Evolutionary conservation across 2,888 invertebrate genomes (phyloP).

Genomic region (Deroplatys truncata): DNA sequence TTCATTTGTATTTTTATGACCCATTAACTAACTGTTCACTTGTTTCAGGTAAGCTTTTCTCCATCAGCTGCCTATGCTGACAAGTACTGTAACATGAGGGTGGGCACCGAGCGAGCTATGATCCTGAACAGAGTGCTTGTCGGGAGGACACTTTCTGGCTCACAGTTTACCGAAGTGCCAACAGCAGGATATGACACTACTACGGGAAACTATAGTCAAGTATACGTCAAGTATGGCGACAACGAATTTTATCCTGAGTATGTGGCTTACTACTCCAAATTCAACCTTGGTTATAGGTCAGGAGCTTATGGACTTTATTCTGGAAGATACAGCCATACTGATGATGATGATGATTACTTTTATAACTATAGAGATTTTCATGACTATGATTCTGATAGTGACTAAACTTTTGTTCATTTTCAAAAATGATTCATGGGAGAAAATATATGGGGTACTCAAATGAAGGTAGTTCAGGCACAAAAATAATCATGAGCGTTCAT

Average conservation of each 20-base stretch:
- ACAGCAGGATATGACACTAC: slow-evolving; percentile 38
- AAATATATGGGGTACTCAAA: too few species aligned
- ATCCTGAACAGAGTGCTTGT: slow-evolving; percentile 40
- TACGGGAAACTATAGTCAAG: slow-evolving; percentile 34
- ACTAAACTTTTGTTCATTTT: too few species aligned
- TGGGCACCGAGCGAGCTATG: slow-evolving; percentile 35
- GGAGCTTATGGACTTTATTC: too few species aligned
- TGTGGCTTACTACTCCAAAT: slow-evolving; percentile 33
- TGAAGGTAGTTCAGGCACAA: too few species aligned
- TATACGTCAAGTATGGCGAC: slow-evolving; percentile 42
- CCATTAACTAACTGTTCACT: not conserved
- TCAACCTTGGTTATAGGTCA: too few species aligned
- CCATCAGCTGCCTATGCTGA: slow-evolving; percentile 28
- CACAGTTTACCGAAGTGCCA: slow-evolving; percentile 32
- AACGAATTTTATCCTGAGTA: slow-evolving; percentile 42
- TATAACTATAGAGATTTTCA: too few species aligned
- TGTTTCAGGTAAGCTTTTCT: slow-evolving; percentile 28
- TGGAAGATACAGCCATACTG: too few species aligned
- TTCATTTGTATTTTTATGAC: too few species aligned
- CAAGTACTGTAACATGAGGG: slow-evolving; percentile 19
- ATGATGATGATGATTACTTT: too few species aligned
- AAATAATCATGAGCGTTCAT: too few species aligned
- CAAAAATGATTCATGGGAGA: too few species aligned
- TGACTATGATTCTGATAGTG: too few species aligned
- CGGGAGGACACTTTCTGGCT: slow-evolving; percentile 27